Base-by-base conservation (phyloP, 1,140 invertebrate species). In the Bombyx mandarina region DNA sequence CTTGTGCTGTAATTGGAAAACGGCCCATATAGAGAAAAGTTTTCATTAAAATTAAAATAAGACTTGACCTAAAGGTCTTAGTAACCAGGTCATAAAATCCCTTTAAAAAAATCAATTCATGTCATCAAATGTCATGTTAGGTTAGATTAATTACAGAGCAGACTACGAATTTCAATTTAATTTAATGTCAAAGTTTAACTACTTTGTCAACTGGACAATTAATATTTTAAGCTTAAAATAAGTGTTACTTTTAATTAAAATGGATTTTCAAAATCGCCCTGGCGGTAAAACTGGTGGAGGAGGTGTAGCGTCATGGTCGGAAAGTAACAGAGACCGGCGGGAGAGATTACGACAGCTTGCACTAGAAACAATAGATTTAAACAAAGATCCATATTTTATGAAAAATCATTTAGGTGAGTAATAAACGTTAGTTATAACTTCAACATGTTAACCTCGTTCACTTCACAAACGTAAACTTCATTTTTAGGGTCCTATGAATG, bases 381-480 rank as follows among this genome's bases (percentile, higher is more conserved):
- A 98, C 77, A 99, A 99, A 81, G 97, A 99, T 92, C 97, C 97
- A 0, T 99, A 99, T 92, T 99, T 99, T 92, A 98, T 99, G 97
- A 97, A 98, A 92, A 99, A 99, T 91, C 97, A 99, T 90, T 90
- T 99, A 52, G 96, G 93, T 90, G 84, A 66, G 65, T 69, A 49
- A 12, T 45, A 54, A 44, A n/a, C 10, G 8, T 54, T 54, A 7
- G 9, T 49, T 7, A 10, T 49, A 49, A 49, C 7, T 49, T 49
- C n/a, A 35, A 3, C 26, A 5, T 35, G 26, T 35, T 35, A 35
- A 35, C 26, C 26, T 35, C 26, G 2, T 35, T 3, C 26, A 3
- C 26, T 35, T 35, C 2, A 35, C 26, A 35, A 51, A 12, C 48
- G 18, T 0, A 12, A 51, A 4, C 3, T 51, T 35, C 35, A 26